Evolutionary conservation across 1,140 invertebrate genomes (phyloP), one percentile per base, ranked within the genome.

Genomic region (Euschistus heros): DNA sequence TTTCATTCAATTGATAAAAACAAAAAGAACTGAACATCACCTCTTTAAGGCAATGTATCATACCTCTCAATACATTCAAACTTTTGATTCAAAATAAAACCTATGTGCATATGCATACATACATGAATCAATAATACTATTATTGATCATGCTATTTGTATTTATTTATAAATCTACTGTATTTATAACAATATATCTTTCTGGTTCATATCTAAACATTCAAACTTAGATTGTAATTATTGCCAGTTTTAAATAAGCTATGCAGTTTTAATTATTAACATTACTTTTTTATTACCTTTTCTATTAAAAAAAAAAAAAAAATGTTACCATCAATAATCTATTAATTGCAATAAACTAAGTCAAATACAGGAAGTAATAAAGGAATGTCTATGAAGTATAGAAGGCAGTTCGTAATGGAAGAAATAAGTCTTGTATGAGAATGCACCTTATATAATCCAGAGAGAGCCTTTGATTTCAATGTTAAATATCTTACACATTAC

Each of bases 401-500:
- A 57, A 57, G 54, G 54, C 54, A 57, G 54, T 57, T 57, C 54
- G 18, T 57, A 57, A 57, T 57, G 54, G 54, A 57, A 57, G 54
- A 57, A 57, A 57, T 57, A 24, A 57, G 54, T 57, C 54, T 57
- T 57, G 54, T 57, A 20, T 24, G 24, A 57, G 54, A 57, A 24
- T 57, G 54, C 54, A 57, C 54, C 54, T 57, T 26, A 57, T 26
- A 57, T 24, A 57, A 24, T 17, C 18, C 54, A 57, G 54, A 57
- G 14, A 24, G 54, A 24, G 54, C 24, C 15, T 57, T 50, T 57
- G 18, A 20, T 57, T 20, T 26, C 54, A 24, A 37, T 37, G 33
- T 13, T 10, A 26, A 57, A 10, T 20, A 57, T 57, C 54, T 57
- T 57, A 57, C 24, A 24, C 54, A 24, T 57, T 10, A 57, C 15